These are phyloP conservation scores for Cryptus armator DNA, from an alignment of 2,888 invertebrate species.

Conservation along the genomic window DNA sequence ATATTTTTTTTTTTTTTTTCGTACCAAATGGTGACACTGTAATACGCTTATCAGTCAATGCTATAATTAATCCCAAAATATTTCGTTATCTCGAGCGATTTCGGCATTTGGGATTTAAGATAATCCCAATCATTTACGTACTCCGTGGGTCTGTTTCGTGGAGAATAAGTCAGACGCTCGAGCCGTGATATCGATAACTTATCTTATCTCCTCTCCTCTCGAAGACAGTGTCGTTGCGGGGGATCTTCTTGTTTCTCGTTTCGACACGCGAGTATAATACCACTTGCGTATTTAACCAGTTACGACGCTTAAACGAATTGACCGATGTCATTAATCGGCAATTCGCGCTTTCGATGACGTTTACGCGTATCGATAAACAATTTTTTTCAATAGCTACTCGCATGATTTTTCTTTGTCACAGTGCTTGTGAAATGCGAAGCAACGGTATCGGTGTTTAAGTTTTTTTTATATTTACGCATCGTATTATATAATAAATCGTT, in stretches of 20 bases:
- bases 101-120: conserved; percentile 13
- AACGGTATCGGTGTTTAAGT: not conserved
- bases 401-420: not conserved
- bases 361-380: not conserved
- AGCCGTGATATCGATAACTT: conserved; percentile 36
- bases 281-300: not conserved
- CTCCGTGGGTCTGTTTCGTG: not conserved
- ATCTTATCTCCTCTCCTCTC: conserved; percentile 19
- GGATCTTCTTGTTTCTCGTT: conserved; percentile 24
- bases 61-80: not conserved
- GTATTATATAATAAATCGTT: not conserved
- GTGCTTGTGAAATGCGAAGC: not conserved
- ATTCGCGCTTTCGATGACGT: not conserved
- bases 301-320: not conserved
- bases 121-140: conserved; percentile 12
- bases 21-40: not conserved
- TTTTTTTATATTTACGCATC: not conserved
- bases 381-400: not conserved
- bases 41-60: not conserved
- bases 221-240: conserved; percentile 29
- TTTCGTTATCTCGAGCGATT: conserved; percentile 1
- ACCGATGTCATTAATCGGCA: conserved; percentile 12
- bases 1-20: not conserved
- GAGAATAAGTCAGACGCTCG: conserved; percentile 8
- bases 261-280: conserved; percentile 1